Evolutionary conservation across 2,888 invertebrate genomes (phyloP).

Genomic region (Luperina testacea): DNA sequence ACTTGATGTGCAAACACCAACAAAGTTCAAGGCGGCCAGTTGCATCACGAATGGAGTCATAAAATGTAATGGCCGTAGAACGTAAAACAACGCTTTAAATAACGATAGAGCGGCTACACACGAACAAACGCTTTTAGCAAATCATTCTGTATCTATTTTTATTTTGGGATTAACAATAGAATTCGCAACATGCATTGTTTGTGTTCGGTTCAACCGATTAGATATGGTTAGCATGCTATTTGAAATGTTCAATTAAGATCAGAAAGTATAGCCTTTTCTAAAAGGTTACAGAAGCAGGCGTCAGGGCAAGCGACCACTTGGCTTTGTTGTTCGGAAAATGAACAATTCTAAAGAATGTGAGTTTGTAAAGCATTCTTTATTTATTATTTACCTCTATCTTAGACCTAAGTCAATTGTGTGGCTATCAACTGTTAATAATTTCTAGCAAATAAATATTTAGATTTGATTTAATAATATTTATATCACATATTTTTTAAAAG

Average conservation of each 20-base stretch:
- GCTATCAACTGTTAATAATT: no score
- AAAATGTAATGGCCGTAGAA: conserved; percentile 69
- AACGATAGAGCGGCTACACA: conserved; percentile 51
- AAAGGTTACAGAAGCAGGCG: conserved; percentile 27
- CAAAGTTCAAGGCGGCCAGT: conserved; percentile 80
- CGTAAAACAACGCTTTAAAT: conserved; percentile 53
- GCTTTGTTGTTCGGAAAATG: background rate
- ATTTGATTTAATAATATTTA: no score
- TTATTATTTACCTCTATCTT: no score
- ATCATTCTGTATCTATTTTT: conserved; percentile 36
- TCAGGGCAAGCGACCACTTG: conserved; percentile 1
- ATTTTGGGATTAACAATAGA: conserved; percentile 48
- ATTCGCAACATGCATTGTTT: conserved; percentile 50
- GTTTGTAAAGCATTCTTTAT: background rate
- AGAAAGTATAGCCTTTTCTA: conserved; percentile 35
- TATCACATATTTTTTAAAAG: no score
- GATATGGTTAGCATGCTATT: conserved; percentile 43
- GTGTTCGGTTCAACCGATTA: conserved; percentile 39
- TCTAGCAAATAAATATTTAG: no score
- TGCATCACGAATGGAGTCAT: conserved; percentile 78
- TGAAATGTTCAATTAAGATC: conserved; percentile 46
- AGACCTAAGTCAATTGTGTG: no score
- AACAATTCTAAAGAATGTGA: background rate
- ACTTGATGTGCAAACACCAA: conserved; percentile 61
- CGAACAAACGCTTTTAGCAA: conserved; percentile 49